A percentile compares a stretch with the other conserved stretches of the same genome.
These are phyloP conservation scores for Ceratina calcarata DNA, from an alignment of 1,140 invertebrate genomes.

Conservation along the genomic window DNA sequence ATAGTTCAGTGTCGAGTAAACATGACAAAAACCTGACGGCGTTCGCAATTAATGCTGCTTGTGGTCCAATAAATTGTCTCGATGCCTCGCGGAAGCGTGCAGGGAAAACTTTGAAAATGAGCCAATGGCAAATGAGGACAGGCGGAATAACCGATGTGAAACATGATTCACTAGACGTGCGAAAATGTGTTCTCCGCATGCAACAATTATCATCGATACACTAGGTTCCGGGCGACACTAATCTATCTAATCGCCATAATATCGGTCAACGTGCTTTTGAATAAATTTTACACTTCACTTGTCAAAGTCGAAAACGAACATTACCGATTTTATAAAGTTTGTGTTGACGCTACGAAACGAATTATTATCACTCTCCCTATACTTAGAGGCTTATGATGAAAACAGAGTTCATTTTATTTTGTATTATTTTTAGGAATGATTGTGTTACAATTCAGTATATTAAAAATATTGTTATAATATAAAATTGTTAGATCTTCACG, in stretches of 20 bases:
- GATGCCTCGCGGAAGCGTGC: slow-evolving; percentile 54
- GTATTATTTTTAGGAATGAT: too few relatives aligned
- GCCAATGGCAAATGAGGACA: slow-evolving; percentile 62
- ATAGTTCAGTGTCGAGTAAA: slow-evolving; percentile 36
- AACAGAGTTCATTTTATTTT: too few relatives aligned
- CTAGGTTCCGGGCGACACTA: background rate
- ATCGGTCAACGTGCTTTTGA: background rate
- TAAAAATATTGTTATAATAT: too few relatives aligned
- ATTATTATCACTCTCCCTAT: background rate
- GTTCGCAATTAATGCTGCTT: slow-evolving; percentile 53
- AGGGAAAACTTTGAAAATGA: slow-evolving; percentile 59
- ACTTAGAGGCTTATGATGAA: too few relatives aligned
- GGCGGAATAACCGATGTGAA: slow-evolving; percentile 56
- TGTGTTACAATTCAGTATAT: too few relatives aligned
- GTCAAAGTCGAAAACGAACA: background rate
- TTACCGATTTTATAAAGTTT: background rate
- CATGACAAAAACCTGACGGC: slow-evolving; percentile 50
- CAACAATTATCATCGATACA: slow-evolving; percentile 57
- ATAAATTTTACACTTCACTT: background rate
- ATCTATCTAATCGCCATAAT: background rate
- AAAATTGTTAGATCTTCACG: too few relatives aligned
- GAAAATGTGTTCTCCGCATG: slow-evolving; percentile 38
- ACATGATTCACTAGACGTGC: slow-evolving; percentile 56
- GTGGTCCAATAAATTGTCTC: slow-evolving; percentile 52
- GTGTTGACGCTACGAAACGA: background rate